Evolutionary conservation across 2,797 vertebrate genomes (phyloP).

Genomic region (Nyctibius grandis): DNA sequence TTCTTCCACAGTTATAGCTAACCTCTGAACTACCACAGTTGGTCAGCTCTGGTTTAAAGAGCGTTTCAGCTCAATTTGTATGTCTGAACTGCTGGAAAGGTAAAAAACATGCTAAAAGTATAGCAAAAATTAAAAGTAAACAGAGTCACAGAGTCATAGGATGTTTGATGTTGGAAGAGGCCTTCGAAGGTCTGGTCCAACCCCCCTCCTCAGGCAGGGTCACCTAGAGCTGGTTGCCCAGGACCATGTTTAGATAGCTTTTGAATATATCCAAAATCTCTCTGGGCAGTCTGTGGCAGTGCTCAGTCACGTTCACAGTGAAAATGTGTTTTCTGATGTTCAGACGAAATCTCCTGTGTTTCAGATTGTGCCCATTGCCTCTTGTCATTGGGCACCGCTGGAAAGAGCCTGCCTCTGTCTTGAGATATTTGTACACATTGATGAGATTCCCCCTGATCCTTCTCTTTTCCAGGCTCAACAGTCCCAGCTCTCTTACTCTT

Average conservation of each 20-base stretch:
- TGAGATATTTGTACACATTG: not conserved
- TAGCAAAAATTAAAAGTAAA: not conserved
- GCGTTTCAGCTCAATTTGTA: not conserved
- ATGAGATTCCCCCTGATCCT: not conserved
- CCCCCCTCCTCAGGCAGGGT: not conserved
- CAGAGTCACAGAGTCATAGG: not conserved
- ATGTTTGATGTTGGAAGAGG: not conserved
- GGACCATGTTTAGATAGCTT: not conserved
- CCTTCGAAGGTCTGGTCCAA: not conserved
- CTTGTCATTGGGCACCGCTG: not conserved
- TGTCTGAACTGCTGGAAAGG: not conserved
- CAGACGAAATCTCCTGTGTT: not conserved
- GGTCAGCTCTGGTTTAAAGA: not conserved
- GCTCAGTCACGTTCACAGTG: accelerated
- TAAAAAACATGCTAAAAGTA: not conserved
- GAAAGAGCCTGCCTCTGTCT: not conserved
- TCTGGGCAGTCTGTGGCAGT: not conserved
- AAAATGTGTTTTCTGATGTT: not conserved
- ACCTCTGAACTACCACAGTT: not conserved
- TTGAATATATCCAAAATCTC: not conserved
- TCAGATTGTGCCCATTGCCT: not conserved
- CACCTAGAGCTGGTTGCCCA: not conserved
- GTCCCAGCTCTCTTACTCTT: not conserved
- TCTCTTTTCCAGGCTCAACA: not conserved
- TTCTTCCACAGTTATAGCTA: not conserved